Conservation (phyloP, 2,113 vertebrate genomes). For the Benthochromis sp. region DNA sequence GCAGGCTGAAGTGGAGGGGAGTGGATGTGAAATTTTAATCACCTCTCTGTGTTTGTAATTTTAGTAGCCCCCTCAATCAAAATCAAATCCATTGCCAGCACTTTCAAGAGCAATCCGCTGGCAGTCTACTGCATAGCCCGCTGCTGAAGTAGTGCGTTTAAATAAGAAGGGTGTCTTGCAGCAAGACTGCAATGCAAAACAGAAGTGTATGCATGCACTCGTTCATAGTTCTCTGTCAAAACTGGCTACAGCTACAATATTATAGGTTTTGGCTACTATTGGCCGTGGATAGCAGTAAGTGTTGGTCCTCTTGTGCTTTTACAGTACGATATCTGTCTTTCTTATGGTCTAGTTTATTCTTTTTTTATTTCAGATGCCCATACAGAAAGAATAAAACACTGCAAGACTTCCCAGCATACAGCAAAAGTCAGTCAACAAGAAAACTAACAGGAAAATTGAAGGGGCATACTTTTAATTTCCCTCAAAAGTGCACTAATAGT, state of each 20-base stretch:
- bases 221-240: background rate
- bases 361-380: background rate
- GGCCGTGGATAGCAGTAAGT: background rate
- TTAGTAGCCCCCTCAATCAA: constrained; percentile 49
- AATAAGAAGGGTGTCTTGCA: background rate
- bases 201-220: background rate
- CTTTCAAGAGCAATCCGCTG: constrained; percentile 6
- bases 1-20: constrained; percentile 42
- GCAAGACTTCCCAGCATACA: background rate
- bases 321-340: background rate
- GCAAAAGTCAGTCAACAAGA: background rate
- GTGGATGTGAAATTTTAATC: constrained; percentile 63
- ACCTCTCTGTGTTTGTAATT: constrained; percentile 53
- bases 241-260: background rate
- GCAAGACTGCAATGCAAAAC: background rate
- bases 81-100: constrained; percentile 23
- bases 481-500: background rate
- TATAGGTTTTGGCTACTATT: background rate
- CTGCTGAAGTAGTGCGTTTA: background rate
- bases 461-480: background rate
- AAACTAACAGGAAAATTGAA: background rate
- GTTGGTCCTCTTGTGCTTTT: background rate
- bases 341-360: background rate
- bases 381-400: background rate
- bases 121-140: background rate